These are phyloP conservation scores for Agrochola circellaris DNA, from an alignment of 2,888 invertebrate genomes.

Conservation along the genomic window DNA sequence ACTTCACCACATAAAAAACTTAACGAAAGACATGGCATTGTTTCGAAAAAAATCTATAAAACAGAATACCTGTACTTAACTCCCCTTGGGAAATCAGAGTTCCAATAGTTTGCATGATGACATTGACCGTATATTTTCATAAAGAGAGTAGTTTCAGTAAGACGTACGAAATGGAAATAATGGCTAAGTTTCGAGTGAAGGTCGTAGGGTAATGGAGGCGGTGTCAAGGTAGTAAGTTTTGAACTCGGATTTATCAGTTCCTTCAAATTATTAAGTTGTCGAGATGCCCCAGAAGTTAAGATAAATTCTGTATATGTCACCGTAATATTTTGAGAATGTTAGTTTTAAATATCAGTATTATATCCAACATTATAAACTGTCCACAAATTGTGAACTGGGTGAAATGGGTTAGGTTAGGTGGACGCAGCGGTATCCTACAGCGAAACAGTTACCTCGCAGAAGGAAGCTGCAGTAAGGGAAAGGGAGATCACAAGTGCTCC, in stretches of 20 bases:
- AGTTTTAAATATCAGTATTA: no score
- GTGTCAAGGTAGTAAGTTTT: conserved; percentile 10
- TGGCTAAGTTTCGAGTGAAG: conserved; percentile 50
- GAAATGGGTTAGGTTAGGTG: no score
- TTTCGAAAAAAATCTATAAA: conserved; percentile 55
- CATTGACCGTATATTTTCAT: conserved; percentile 78
- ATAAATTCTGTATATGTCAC: no score
- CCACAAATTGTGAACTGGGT: no score
- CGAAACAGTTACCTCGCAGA: no score
- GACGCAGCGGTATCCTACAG: no score
- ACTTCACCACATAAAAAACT: conserved; percentile 32
- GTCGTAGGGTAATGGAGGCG: conserved; percentile 43
- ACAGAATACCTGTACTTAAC: conserved; percentile 45
- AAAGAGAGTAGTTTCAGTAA: conserved; percentile 66
- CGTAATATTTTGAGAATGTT: no score
- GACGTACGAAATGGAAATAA: conserved; percentile 58
- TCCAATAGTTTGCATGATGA: conserved; percentile 76
- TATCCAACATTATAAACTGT: no score
- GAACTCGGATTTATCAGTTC: neutral
- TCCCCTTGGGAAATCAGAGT: conserved; percentile 80
- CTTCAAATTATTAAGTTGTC: neutral
- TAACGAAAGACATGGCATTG: conserved; percentile 17
- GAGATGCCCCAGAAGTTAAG: no score
- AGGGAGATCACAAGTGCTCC: no score
- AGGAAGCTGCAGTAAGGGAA: no score